Evolutionary conservation across 2,113 vertebrate species (phyloP).

Genomic region (Tapirus terrestris): DNA sequence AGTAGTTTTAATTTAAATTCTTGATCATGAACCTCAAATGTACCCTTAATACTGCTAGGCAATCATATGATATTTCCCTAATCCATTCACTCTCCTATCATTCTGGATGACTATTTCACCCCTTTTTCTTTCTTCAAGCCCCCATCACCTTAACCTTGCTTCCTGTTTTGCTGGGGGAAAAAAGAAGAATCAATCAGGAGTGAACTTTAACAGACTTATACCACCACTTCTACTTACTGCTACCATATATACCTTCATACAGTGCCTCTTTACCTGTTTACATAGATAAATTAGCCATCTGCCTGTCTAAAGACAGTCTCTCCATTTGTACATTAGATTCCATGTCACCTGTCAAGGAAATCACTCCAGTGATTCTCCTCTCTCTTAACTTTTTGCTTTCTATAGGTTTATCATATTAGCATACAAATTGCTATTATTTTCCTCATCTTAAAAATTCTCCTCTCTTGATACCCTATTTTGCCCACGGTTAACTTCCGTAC

Average conservation of each 20-base stretch:
- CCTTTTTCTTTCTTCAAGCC: neutral
- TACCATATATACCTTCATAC: neutral
- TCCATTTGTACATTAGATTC: neutral
- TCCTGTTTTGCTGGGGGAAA: neutral
- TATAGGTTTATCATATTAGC: neutral
- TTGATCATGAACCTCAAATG: neutral
- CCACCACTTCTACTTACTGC: neutral
- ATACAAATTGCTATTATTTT: constrained; percentile 47
- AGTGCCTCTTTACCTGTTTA: neutral
- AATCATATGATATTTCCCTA: neutral
- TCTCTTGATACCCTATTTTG: neutral
- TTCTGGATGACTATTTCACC: neutral
- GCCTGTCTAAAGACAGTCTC: neutral
- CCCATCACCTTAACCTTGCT: neutral
- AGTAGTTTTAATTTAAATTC: constrained; percentile 46
- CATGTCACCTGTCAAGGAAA: neutral
- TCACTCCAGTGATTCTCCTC: neutral
- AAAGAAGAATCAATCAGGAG: neutral
- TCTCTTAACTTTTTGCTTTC: constrained; percentile 26
- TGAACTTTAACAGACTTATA: neutral
- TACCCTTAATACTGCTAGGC: neutral
- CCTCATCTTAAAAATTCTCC: neutral
- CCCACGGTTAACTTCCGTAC: neutral
- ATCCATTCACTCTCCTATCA: neutral
- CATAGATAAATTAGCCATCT: neutral